A percentile compares a stretch with the other conserved stretches of the same genome.
These are phyloP conservation scores for Phymanthus crucifer DNA, from an alignment of 92 coral and sea anemone species.

Conservation along the genomic window DNA sequence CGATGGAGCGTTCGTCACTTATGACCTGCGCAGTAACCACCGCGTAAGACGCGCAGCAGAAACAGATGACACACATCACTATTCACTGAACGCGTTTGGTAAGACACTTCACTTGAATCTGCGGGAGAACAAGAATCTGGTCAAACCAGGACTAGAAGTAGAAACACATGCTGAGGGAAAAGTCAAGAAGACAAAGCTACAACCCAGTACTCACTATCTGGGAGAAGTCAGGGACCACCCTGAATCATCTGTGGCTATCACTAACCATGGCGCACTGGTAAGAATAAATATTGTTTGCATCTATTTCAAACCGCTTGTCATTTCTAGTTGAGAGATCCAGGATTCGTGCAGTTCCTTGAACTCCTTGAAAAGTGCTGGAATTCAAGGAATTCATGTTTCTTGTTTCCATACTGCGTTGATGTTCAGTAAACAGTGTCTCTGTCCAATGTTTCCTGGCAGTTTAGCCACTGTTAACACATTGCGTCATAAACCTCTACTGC, in stretches of 20 bases:
- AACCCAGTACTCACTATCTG: constrained; percentile 65
- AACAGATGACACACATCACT: constrained; percentile 14
- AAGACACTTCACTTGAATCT: constrained; percentile 68
- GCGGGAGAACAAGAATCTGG: constrained; percentile 59
- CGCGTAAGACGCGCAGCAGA: constrained; percentile 50
- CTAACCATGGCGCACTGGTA: constrained; percentile 77
- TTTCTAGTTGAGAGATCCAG: too few relatives aligned
- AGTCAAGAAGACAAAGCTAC: constrained; percentile 44
- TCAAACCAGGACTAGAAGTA: constrained; percentile 70
- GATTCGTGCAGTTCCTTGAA: too few relatives aligned
- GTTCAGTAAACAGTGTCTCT: too few relatives aligned
- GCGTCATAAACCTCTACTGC: too few relatives aligned
- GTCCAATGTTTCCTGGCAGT: too few relatives aligned
- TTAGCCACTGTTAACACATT: too few relatives aligned
- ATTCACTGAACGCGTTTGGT: constrained; percentile 75
- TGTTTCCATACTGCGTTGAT: too few relatives aligned
- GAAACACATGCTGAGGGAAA: constrained; percentile 63
- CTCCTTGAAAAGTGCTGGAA: too few relatives aligned
- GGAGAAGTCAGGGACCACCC: constrained; percentile 89
- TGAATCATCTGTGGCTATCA: constrained; percentile 77
- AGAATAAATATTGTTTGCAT: neutral
- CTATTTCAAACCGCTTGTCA: too few relatives aligned
- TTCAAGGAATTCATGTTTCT: too few relatives aligned
- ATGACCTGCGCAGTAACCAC: constrained; percentile 43
- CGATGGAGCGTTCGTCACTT: constrained; percentile 45